Evolutionary conservation across 2,888 invertebrate species (phyloP).

Genomic region (Galerucella calmariensis): DNA sequence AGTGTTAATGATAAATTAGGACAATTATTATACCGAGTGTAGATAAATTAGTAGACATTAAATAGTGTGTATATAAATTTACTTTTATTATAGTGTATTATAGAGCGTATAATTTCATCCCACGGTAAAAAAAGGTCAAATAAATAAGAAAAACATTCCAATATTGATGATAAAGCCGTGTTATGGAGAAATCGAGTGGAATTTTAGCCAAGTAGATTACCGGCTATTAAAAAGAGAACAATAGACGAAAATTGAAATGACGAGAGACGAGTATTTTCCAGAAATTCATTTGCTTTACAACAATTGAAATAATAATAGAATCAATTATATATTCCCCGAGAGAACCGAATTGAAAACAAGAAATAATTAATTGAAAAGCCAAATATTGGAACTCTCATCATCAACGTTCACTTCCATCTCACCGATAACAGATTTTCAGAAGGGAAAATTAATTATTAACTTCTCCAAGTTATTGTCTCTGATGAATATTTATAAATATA

Average conservation of each 20-base stretch:
- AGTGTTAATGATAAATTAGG: too few relatives aligned
- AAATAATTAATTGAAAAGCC: constrained; percentile 62
- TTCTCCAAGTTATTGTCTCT: constrained; percentile 26
- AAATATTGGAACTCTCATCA: constrained; percentile 55
- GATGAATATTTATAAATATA: constrained; percentile 14
- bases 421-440: constrained; percentile 21
- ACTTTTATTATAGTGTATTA: too few relatives aligned
- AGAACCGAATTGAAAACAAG: constrained; percentile 60
- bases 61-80: too few relatives aligned
- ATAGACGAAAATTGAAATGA: constrained; percentile 38
- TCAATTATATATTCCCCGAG: constrained; percentile 59
- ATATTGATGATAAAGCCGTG: not conserved
- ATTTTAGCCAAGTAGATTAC: not conserved
- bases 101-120: too few relatives aligned
- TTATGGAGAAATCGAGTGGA: not conserved
- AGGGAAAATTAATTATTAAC: constrained; percentile 30
- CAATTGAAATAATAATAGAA: constrained; percentile 58
- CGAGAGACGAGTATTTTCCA: constrained; percentile 32
- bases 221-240: constrained; percentile 23
- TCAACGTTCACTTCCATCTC: constrained; percentile 44
- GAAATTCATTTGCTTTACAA: constrained; percentile 47
- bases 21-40: too few relatives aligned
- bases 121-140: too few relatives aligned
- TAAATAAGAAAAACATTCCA: too few relatives aligned
- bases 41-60: too few relatives aligned